Base-by-base conservation (phyloP, 2,888 invertebrate genomes). In the Ischnura elegans region DNA sequence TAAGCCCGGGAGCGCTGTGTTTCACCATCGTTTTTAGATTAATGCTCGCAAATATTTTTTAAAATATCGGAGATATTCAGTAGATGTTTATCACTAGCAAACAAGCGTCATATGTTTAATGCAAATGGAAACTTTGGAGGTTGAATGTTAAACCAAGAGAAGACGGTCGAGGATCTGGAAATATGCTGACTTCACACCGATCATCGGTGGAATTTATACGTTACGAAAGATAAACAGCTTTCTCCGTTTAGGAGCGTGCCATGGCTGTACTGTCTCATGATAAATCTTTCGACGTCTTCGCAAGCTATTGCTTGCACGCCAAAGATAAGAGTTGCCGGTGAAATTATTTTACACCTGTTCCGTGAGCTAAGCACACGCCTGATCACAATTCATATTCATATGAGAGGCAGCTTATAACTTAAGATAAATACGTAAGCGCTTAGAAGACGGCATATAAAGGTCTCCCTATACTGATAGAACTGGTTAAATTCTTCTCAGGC, bases 11-110 rank as follows among this genome's bases (percentile, higher is more conserved):
- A 90, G 61, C 90, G n/a, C 86, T 76, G 4, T 76, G 76, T 76
- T 76, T 90, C 43, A 66, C 55, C 43, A 90, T 90, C 43, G 61
- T 16, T n/a, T 45, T 51, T 43, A 61, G 47, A 90, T 90, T 61
- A 66, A 90, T 90, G 55, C 90, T 29, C 90, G 90, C 55, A 90
- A 90, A 55, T 90, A 55, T 55, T 45, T 61, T n/a, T 76, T 36
- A 76, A 76, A 76, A 76, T 36, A 76, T 76, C 45, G 21, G n/a
- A 43, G 61, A 90, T 43, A 25, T 51, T 43, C 45, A 43, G 61
- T n/a, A 90, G 90, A 90, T 90, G 42, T 45, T 66, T 90, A 90
- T 90, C 90, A 61, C 21, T 45, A 43, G 13, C 36, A 55, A 61
- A 90, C 90, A 90, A 90, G 90, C 76, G 36, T 76, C 76, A 36